Evolutionary conservation across 2,888 invertebrate genomes (phyloP).

Genomic region (Strigamia crassipes): DNA sequence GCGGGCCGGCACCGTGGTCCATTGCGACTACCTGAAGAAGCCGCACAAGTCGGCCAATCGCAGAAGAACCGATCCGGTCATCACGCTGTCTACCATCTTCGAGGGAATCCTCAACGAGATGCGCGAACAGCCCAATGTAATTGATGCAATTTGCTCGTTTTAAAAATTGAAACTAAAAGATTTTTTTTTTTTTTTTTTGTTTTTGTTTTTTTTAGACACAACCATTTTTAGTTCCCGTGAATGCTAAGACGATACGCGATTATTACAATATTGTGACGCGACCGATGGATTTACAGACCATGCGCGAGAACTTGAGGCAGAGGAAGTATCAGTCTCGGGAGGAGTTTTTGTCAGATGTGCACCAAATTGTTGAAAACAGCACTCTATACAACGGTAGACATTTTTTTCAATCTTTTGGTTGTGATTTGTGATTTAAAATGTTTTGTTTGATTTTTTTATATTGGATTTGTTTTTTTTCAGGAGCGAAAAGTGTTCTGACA

Average conservation of each 20-base stretch:
- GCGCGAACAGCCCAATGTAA: conserved; percentile 84
- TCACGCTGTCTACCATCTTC: conserved; percentile 80
- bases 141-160: too few relatives aligned
- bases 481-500: conserved; percentile 80
- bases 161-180: too few relatives aligned
- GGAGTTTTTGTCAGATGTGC: conserved; percentile 91
- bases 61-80: conserved; percentile 91
- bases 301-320: conserved; percentile 84
- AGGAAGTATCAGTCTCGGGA: conserved; percentile 94
- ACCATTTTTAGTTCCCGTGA: conserved; percentile 92
- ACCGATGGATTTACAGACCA: conserved; percentile 97
- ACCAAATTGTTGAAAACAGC: conserved; percentile 95
- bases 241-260: conserved; percentile 90
- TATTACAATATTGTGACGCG: conserved; percentile 88
- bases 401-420: neutral
- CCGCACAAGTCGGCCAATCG: conserved; percentile 84
- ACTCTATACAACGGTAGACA: conserved; percentile 80
- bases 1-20: conserved; percentile 69
- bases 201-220: too few relatives aligned
- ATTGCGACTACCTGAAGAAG: conserved; percentile 87
- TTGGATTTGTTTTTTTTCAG: conserved; percentile 58
- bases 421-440: too few relatives aligned
- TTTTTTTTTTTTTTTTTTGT: too few relatives aligned
- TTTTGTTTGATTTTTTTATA: neutral
- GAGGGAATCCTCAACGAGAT: conserved; percentile 92